Evolutionary conservation across 2,888 invertebrate species (phyloP).

Genomic region (Xestia sexstrigata): DNA sequence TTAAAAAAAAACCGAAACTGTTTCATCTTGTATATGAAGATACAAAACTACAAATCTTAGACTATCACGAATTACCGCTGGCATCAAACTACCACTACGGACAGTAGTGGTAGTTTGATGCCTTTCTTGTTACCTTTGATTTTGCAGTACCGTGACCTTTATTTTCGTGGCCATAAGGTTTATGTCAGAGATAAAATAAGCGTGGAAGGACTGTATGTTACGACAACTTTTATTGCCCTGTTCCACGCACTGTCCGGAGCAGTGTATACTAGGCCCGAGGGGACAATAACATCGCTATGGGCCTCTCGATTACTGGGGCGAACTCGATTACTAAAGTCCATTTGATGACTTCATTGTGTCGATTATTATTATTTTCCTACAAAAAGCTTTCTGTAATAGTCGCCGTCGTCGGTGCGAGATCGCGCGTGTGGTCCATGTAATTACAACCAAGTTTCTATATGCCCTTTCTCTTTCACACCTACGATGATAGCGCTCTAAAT

Average conservation of each 20-base stretch:
- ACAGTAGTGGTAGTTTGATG: no score
- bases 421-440: slow-evolving; percentile 87
- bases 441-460: slow-evolving; percentile 74
- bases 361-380: slow-evolving; percentile 81
- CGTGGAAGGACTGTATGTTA: slow-evolving; percentile 6
- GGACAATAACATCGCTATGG: slow-evolving; percentile 59
- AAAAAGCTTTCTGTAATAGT: slow-evolving; percentile 82
- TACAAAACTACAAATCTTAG: slow-evolving; percentile 6
- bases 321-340: slow-evolving; percentile 66
- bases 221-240: slow-evolving; percentile 47
- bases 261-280: slow-evolving; percentile 48
- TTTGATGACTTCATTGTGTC: slow-evolving; percentile 87
- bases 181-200: background rate
- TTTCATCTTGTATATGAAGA: no score
- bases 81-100: slow-evolving; percentile 39
- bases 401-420: slow-evolving; percentile 68
- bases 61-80: slow-evolving; percentile 32
- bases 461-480: slow-evolving; percentile 76
- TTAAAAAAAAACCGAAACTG: no score
- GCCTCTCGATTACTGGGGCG: slow-evolving; percentile 61
- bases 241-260: slow-evolving; percentile 55
- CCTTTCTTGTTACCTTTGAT: background rate
- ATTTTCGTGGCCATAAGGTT: background rate
- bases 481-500: slow-evolving; percentile 52
- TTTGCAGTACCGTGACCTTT: background rate